phyloP scores from a whole-genome alignment of 1,140 invertebrate species.

The Trichonephila clavipes region DNA sequence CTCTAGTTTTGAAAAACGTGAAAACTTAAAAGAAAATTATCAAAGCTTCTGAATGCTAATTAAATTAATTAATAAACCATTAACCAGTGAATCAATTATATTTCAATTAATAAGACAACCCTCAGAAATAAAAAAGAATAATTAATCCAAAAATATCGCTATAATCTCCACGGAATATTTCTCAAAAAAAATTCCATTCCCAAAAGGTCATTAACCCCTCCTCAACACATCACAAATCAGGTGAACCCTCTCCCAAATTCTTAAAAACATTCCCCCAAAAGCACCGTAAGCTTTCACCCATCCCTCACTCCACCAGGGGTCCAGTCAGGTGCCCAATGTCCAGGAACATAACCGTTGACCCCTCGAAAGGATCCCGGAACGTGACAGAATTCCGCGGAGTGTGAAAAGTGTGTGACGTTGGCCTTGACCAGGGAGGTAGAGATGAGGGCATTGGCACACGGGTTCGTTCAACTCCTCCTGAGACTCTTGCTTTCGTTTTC shows the following conservation, averaged over 20 bases:
- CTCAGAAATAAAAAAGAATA: too few species aligned
- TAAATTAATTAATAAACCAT: too few species aligned
- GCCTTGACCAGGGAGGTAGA: conserved; percentile 67
- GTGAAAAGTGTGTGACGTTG: conserved; percentile 59
- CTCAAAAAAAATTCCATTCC: too few species aligned
- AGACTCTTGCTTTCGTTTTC: conserved; percentile 73
- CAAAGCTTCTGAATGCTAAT: too few species aligned
- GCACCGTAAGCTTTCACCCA: not conserved
- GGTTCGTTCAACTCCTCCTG: conserved; percentile 66
- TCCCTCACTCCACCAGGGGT: not conserved
- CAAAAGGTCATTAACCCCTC: not conserved
- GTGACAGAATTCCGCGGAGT: conserved; percentile 11
- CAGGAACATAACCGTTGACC: not conserved
- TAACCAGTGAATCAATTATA: too few species aligned
- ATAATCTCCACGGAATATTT: too few species aligned
- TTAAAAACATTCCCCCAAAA: not conserved
- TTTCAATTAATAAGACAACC: too few species aligned
- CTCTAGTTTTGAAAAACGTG: too few species aligned
- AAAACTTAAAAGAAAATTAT: too few species aligned
- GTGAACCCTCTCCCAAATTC: not conserved
- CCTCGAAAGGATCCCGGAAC: conserved; percentile 4
- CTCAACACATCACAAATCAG: not conserved
- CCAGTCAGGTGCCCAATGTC: not conserved
- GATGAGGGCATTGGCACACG: conserved; percentile 72
- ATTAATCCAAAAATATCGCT: too few species aligned